Percentiles rank a stretch among this genome's conserved stretches.
Conservation (phyloP, 2,888 invertebrate species). For the Acholoe squamosa region DNA sequence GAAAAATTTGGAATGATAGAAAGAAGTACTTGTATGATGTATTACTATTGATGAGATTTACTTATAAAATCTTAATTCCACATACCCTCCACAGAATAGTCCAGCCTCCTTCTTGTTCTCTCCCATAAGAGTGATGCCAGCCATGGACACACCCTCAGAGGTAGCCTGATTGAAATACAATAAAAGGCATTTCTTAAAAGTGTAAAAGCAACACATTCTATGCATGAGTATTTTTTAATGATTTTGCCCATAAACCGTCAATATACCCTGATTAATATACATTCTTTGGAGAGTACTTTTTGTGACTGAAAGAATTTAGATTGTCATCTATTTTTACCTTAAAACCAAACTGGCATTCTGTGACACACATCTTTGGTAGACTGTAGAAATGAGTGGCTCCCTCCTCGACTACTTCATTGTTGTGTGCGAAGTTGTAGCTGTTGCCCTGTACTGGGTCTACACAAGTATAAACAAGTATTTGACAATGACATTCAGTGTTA, state of each 20-base stretch:
- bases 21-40: no score
- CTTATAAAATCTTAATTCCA: no score
- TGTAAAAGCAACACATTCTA: background rate
- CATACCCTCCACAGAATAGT: conserved; percentile 35
- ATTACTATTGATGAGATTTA: no score
- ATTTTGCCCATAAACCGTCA: background rate
- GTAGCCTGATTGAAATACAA: background rate
- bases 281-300: no score
- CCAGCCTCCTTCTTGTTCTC: conserved; percentile 16
- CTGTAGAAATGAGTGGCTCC: background rate
- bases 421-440: conserved; percentile 8
- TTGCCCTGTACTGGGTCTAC: conserved; percentile 23
- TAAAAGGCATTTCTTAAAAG: background rate
- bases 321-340: no score
- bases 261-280: no score
- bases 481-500: no score
- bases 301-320: no score
- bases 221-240: background rate
- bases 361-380: conserved; percentile 36
- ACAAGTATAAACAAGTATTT: background rate
- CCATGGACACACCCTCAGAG: background rate
- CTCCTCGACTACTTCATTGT: background rate
- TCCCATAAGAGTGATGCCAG: background rate
- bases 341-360: conserved; percentile 30
- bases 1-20: no score